Percentiles rank a stretch among this genome's conserved stretches.
phyloP scores from a whole-genome alignment of 2,888 invertebrate genomes.

The Myathropa florea region DNA sequence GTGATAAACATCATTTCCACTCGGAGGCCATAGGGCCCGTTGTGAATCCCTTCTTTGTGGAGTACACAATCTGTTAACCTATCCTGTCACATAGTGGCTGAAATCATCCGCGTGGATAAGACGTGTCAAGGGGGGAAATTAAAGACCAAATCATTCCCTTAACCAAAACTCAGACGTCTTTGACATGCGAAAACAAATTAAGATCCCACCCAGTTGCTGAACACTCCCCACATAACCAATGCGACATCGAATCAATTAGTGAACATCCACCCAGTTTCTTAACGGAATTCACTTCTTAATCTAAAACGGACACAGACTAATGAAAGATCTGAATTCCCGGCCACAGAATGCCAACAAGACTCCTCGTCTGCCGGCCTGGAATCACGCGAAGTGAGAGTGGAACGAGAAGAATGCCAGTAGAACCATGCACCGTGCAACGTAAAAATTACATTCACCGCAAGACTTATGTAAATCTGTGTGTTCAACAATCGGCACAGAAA shows the following conservation, averaged over 20 bases:
- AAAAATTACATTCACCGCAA: constrained; percentile 38
- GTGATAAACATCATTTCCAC: no score
- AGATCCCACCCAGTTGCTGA: constrained; percentile 7
- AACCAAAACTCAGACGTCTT: background rate
- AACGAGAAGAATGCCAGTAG: constrained; percentile 17
- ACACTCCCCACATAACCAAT: background rate
- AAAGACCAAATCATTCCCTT: no score
- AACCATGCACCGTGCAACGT: background rate
- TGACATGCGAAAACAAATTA: constrained; percentile 4
- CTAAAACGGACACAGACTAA: background rate
- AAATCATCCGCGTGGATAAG: no score
- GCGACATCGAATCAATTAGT: constrained; percentile 24
- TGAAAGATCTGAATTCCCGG: background rate
- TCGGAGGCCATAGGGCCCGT: no score
- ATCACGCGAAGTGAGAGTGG: constrained; percentile 60
- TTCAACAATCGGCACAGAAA: no score
- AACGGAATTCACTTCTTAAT: background rate
- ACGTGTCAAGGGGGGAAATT: no score
- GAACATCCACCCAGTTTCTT: constrained; percentile 39
- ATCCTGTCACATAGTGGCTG: no score
- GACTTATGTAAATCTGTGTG: constrained; percentile 3
- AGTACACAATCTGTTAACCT: no score
- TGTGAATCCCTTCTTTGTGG: no score
- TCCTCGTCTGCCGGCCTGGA: background rate
- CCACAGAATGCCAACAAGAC: no score